Evolutionary conservation across 2,797 vertebrate genomes (phyloP).

Genomic region (Champsocephalus esox): DNA sequence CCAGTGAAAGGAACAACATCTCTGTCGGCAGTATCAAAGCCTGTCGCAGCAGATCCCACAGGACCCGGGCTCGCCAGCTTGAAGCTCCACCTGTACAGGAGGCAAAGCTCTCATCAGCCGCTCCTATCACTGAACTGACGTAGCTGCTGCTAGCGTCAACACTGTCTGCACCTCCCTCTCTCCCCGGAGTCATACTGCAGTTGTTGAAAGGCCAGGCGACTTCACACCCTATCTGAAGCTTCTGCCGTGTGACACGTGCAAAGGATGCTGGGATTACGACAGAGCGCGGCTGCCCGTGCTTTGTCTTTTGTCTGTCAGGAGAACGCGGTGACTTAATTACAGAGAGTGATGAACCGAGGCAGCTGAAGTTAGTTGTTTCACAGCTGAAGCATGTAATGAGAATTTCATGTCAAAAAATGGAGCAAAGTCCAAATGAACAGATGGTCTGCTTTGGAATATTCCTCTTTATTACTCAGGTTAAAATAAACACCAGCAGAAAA

Average conservation of each 20-base stretch:
- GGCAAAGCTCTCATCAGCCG: constrained; percentile 64
- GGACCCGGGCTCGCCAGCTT: constrained; percentile 53
- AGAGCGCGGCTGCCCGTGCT: constrained; percentile 27
- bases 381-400: constrained; percentile 69
- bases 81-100: constrained; percentile 65
- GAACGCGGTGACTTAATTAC: constrained; percentile 59
- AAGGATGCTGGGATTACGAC: constrained; percentile 48
- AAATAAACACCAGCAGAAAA: constrained; percentile 11
- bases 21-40: constrained; percentile 69
- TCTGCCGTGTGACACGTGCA: constrained; percentile 53
- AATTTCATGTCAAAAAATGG: constrained; percentile 49
- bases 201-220: constrained; percentile 51
- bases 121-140: constrained; percentile 55
- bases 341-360: constrained; percentile 55
- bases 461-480: constrained; percentile 43
- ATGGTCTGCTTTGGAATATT: constrained; percentile 55
- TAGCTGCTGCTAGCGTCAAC: constrained; percentile 30
- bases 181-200: constrained; percentile 28
- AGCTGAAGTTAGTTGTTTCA: constrained; percentile 60
- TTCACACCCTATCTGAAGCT: constrained; percentile 57
- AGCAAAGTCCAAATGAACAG: constrained; percentile 50
- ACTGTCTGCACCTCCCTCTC: constrained; percentile 15
- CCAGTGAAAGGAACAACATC: constrained; percentile 60
- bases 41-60: constrained; percentile 59
- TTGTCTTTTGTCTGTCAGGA: constrained; percentile 58